Evolutionary conservation across 2,113 vertebrate species (phyloP).

Genomic region (Sceloporus tristichus): DNA sequence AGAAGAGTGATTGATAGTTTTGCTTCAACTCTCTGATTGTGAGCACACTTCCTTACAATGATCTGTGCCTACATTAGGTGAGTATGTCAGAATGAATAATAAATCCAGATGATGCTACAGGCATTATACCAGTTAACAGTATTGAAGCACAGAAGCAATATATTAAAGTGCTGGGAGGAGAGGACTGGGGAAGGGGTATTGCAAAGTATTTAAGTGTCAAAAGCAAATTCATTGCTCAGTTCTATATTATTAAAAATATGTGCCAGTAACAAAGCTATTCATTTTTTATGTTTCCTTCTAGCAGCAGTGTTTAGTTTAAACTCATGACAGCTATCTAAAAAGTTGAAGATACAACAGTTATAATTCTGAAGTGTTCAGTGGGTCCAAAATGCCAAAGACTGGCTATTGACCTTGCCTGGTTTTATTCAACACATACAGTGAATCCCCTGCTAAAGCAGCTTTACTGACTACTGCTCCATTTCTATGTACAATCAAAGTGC

Average conservation of each 20-base stretch:
- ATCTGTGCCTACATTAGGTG: slow-evolving; percentile 11
- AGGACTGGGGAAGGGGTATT: not conserved
- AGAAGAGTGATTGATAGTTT: slow-evolving; percentile 39
- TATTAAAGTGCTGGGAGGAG: not conserved
- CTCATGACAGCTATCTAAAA: not conserved
- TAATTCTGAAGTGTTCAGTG: too few species aligned
- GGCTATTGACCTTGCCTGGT: too few species aligned
- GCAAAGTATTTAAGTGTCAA: not conserved
- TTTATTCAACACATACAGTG: too few species aligned
- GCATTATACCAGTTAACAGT: slow-evolving; percentile 39
- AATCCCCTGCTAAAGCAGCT: too few species aligned
- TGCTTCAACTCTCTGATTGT: slow-evolving; percentile 46
- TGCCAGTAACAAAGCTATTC: not conserved
- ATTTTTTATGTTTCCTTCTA: not conserved
- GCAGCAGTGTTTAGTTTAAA: not conserved
- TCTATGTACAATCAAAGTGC: too few species aligned
- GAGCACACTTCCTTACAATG: not conserved
- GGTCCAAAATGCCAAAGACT: too few species aligned
- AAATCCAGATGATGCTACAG: slow-evolving; percentile 39
- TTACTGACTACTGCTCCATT: too few species aligned
- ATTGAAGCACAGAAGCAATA: slow-evolving; percentile 39
- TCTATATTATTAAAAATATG: slow-evolving; percentile 22
- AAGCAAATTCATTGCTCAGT: slow-evolving; percentile 10
- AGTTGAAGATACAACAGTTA: not conserved
- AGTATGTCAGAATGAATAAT: slow-evolving; percentile 32